Conservation (phyloP, 2,797 vertebrate genomes). For the Sciurus vulgaris region DNA sequence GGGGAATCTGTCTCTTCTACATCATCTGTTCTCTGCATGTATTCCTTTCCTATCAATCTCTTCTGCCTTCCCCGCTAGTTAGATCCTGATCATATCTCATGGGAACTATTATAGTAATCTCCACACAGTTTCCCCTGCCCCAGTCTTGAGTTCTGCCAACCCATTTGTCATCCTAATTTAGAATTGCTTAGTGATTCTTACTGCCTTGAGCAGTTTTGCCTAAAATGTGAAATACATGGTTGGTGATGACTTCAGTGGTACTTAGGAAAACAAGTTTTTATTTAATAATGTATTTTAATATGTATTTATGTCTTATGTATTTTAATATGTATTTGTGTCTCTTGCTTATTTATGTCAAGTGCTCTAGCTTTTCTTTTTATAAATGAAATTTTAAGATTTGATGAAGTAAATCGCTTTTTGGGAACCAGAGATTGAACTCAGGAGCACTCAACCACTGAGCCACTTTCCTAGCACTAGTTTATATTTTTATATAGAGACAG, state of each 20-base stretch:
- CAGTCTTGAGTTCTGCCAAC: not conserved
- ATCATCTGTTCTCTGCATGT: not conserved
- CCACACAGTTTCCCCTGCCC: not conserved
- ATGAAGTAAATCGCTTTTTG: not conserved
- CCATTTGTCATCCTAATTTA: not conserved
- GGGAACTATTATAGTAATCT: not conserved
- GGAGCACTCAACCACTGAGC: too few species aligned
- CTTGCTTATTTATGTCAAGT: not conserved
- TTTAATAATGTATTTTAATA: not conserved
- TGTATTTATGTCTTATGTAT: not conserved
- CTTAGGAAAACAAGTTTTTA: not conserved
- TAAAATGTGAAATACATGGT: not conserved
- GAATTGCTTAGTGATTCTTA: not conserved
- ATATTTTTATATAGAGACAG: too few species aligned
- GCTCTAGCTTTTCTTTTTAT: not conserved
- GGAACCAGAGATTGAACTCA: too few species aligned
- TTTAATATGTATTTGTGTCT: not conserved
- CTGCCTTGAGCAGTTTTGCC: not conserved
- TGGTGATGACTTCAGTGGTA: not conserved
- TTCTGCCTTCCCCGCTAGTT: not conserved
- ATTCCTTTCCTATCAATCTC: not conserved
- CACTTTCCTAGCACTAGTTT: too few species aligned
- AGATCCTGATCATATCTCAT: not conserved
- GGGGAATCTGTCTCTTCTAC: not conserved
- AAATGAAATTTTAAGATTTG: not conserved